A percentile compares a stretch with the other conserved stretches of the same genome.
These are phyloP conservation scores for Pseudomyrmex concolor DNA, from an alignment of 1,140 invertebrate genomes.

Conservation along the genomic window DNA sequence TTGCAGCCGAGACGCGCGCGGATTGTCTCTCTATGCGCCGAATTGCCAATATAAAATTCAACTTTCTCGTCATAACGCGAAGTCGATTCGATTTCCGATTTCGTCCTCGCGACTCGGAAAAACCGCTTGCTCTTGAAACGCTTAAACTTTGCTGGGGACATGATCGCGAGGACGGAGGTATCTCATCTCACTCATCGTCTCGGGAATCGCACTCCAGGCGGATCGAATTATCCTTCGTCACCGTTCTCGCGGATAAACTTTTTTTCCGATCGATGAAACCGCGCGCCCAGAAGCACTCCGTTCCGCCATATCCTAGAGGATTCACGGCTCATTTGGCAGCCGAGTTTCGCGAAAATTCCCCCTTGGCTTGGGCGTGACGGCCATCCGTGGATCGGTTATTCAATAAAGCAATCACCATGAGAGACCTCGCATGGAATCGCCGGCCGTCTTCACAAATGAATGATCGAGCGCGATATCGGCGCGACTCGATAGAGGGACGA, in stretches of 20 bases:
- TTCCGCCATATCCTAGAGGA: slow-evolving; percentile 33
- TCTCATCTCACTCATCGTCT: slow-evolving; percentile 42
- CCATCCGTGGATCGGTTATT: slow-evolving; percentile 75
- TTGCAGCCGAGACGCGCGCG: not conserved
- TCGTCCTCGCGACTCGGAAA: not conserved
- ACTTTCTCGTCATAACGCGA: slow-evolving; percentile 3
- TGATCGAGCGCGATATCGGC: slow-evolving; percentile 58
- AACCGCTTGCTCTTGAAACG: slow-evolving; percentile 8
- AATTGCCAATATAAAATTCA: slow-evolving; percentile 42
- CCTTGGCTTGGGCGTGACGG: slow-evolving; percentile 70
- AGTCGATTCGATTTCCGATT: slow-evolving; percentile 18
- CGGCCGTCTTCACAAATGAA: slow-evolving; percentile 49
- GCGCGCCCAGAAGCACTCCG: slow-evolving; percentile 17
- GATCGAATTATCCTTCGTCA: slow-evolving; percentile 39
- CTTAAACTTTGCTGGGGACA: slow-evolving; percentile 36
- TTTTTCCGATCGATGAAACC: slow-evolving; percentile 57
- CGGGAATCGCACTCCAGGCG: slow-evolving; percentile 34
- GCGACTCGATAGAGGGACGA: slow-evolving; percentile 44
- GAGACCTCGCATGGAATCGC: slow-evolving; percentile 45
- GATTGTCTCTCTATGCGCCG: not conserved
- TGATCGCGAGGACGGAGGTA: not conserved
- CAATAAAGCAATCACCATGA: slow-evolving; percentile 78
- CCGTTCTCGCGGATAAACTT: slow-evolving; percentile 43
- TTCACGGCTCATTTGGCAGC: slow-evolving; percentile 67
- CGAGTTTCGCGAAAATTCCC: slow-evolving; percentile 74